Percentiles rank a stretch among this genome's conserved stretches.
Conservation (phyloP, 2,113 vertebrate genomes). For the Nibea coibor region DNA sequence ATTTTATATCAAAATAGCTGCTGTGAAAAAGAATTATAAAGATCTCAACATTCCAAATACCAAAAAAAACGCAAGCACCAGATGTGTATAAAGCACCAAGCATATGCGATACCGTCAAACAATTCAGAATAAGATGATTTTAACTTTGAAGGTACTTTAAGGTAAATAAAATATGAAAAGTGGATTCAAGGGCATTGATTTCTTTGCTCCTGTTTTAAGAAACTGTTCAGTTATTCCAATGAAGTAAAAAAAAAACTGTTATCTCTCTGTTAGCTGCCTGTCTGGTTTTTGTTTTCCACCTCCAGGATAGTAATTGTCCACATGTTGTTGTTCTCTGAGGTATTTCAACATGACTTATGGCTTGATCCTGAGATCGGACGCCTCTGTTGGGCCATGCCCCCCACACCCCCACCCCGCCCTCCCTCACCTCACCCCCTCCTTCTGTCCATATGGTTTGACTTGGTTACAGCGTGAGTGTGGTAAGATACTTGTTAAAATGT, state of each 20-base stretch:
- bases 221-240: background rate
- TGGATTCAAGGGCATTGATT: background rate
- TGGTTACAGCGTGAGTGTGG: constrained; percentile 89
- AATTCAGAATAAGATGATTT: background rate
- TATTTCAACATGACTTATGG: constrained; percentile 85
- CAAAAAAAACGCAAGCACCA: no score
- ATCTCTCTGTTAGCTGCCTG: constrained; percentile 57
- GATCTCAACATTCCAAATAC: no score
- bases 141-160: background rate
- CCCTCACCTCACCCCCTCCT: constrained; percentile 66
- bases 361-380: constrained; percentile 74
- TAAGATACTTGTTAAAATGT: constrained; percentile 89
- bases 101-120: background rate
- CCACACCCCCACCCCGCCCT: constrained; percentile 34
- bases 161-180: background rate
- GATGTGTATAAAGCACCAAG: no score
- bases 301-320: constrained; percentile 62
- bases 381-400: constrained; percentile 73
- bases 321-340: constrained; percentile 73
- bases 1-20: no score
- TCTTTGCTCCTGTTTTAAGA: background rate
- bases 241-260: constrained; percentile 12
- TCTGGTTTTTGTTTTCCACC: constrained; percentile 73
- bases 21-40: no score
- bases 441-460: constrained; percentile 90